Conservation (phyloP, 2,888 invertebrate genomes). For the Xylota segnis region DNA sequence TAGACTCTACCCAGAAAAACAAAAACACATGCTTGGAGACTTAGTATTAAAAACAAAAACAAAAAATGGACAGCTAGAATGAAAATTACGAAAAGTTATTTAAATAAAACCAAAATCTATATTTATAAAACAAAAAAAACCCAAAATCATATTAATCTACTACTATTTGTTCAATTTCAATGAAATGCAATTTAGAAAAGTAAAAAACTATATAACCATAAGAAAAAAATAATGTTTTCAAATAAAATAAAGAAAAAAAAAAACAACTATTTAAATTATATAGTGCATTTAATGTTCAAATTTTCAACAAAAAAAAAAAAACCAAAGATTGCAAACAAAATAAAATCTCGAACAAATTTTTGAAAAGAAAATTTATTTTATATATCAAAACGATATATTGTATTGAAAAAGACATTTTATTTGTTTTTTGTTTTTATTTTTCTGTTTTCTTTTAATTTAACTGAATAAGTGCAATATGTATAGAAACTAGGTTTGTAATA, state of each 20-base stretch:
- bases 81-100: slow-evolving; percentile 36
- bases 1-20: slow-evolving; percentile 34
- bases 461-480: slow-evolving; percentile 64
- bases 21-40: slow-evolving; percentile 61
- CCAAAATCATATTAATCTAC: slow-evolving; percentile 61
- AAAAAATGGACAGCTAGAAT: slow-evolving; percentile 25
- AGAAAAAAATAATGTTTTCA: slow-evolving; percentile 65
- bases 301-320: slow-evolving; percentile 43
- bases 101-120: slow-evolving; percentile 50
- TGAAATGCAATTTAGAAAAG: slow-evolving; percentile 75
- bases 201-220: slow-evolving; percentile 58
- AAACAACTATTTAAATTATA: slow-evolving; percentile 49
- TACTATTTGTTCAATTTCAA: slow-evolving; percentile 76
- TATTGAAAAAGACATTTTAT: slow-evolving; percentile 38
- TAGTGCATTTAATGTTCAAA: slow-evolving; percentile 75
- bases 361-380: slow-evolving; percentile 46
- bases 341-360: slow-evolving; percentile 9
- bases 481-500: slow-evolving; percentile 46
- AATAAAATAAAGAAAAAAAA: slow-evolving; percentile 72
- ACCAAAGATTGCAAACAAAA: not conserved
- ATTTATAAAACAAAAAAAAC: slow-evolving; percentile 62
- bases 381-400: slow-evolving; percentile 9
- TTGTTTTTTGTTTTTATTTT: slow-evolving; percentile 14
- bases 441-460: slow-evolving; percentile 30
- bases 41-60: slow-evolving; percentile 40